phyloP scores from a whole-genome alignment of 53 echinoderm and acorn worm genomes.

The Stichopus horrens region DNA sequence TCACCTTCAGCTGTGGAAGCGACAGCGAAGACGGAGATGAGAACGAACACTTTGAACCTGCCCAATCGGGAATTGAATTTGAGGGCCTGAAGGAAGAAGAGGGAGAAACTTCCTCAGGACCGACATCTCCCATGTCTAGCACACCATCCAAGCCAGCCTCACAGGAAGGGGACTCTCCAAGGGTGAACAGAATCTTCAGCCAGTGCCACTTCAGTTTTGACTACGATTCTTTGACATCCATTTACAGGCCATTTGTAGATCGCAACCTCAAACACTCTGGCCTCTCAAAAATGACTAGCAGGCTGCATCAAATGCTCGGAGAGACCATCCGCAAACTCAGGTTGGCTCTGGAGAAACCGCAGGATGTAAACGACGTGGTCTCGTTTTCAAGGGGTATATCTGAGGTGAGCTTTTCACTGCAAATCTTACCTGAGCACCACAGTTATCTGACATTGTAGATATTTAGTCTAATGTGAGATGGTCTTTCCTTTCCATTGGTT shows the following conservation, averaged over 20 bases:
- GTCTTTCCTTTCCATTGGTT: too few relatives aligned
- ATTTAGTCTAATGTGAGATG: too few relatives aligned
- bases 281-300: constrained; percentile 73
- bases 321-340: constrained; percentile 66
- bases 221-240: constrained; percentile 78
- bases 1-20: constrained; percentile 52
- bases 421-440: not conserved
- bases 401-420: constrained; percentile 5
- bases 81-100: constrained; percentile 37
- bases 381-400: constrained; percentile 32
- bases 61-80: not conserved
- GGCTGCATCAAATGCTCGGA: constrained; percentile 78
- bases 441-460: too few relatives aligned
- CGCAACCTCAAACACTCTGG: constrained; percentile 90
- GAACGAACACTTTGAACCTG: not conserved
- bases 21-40: constrained; percentile 41
- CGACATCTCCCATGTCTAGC: constrained; percentile 44
- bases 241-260: constrained; percentile 95
- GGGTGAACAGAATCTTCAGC: constrained; percentile 83
- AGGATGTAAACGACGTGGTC: constrained; percentile 3
- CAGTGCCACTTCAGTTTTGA: constrained; percentile 96
- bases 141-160: constrained; percentile 64
- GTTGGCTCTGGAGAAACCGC: constrained; percentile 52
- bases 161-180: constrained; percentile 64
- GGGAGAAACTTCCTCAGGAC: constrained; percentile 8